A percentile compares a stretch with the other conserved stretches of the same genome.
Evolutionary conservation across 2,113 vertebrate species (phyloP).

Genomic region (Oplegnathus fasciatus): DNA sequence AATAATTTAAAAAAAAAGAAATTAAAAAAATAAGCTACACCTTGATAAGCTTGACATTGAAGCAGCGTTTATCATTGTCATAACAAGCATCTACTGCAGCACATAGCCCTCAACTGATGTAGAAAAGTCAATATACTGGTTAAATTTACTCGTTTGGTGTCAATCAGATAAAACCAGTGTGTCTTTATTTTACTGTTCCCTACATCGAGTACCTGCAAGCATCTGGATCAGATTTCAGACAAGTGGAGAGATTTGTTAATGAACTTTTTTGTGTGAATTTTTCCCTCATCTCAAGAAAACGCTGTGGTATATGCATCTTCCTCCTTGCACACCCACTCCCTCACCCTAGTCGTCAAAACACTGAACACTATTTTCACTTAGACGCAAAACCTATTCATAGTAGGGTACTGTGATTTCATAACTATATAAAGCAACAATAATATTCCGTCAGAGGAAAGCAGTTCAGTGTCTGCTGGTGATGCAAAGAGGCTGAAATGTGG

Average conservation of each 20-base stretch:
- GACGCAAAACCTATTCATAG: constrained; percentile 1
- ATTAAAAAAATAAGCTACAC: background rate
- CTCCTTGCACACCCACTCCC: background rate
- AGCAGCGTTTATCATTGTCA: background rate
- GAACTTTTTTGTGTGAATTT: constrained; percentile 1
- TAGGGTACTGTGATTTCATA: constrained; percentile 31
- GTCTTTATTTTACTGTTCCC: background rate
- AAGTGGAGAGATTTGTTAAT: background rate
- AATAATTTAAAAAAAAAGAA: background rate
- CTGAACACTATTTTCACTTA: background rate
- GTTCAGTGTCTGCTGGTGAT: constrained; percentile 52
- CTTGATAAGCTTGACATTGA: background rate
- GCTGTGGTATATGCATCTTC: background rate
- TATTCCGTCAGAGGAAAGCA: constrained; percentile 38
- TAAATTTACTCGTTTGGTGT: background rate
- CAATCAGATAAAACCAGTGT: background rate
- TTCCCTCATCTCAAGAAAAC: background rate
- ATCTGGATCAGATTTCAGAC: constrained; percentile 5
- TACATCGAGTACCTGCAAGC: background rate
- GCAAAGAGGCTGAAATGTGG: constrained; percentile 62
- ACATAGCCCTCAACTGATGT: background rate
- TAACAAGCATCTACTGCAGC: background rate
- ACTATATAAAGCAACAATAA: constrained; percentile 53
- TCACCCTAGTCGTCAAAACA: background rate
- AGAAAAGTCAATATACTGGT: background rate